A percentile compares a stretch with the other conserved stretches of the same genome.
phyloP scores from a whole-genome alignment of 2,113 vertebrate genomes.

The Rhombomys opimus region DNA sequence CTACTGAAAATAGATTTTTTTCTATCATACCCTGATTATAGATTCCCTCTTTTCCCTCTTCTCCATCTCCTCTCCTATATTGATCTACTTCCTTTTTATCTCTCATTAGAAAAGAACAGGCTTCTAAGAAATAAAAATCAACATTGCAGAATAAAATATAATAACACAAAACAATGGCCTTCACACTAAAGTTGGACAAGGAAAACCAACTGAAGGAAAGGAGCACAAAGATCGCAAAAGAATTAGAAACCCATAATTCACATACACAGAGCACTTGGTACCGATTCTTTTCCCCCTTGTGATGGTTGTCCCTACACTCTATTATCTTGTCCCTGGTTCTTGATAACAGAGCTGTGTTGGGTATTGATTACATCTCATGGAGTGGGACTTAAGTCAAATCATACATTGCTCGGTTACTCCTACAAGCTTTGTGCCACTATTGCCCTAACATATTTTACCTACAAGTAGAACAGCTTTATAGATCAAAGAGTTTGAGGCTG shows the following conservation, averaged over 20 bases:
- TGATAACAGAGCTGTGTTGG: not conserved
- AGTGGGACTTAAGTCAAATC: not conserved
- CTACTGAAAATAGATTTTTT: not conserved
- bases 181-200: not conserved
- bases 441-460: not conserved
- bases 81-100: no score
- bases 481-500: not conserved
- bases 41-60: not conserved
- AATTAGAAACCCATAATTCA: not conserved
- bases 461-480: not conserved
- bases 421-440: not conserved
- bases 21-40: not conserved
- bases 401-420: not conserved
- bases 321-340: not conserved
- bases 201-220: not conserved
- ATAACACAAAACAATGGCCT: not conserved
- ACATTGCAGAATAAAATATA: not conserved
- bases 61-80: not conserved
- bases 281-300: not conserved
- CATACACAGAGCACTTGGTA: fast-evolving
- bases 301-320: not conserved
- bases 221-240: not conserved
- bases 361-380: no score
- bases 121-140: not conserved
- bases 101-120: no score